These are phyloP conservation scores for Nylanderia fulva DNA, from an alignment of 1,140 invertebrate genomes.

Conservation along the genomic window DNA sequence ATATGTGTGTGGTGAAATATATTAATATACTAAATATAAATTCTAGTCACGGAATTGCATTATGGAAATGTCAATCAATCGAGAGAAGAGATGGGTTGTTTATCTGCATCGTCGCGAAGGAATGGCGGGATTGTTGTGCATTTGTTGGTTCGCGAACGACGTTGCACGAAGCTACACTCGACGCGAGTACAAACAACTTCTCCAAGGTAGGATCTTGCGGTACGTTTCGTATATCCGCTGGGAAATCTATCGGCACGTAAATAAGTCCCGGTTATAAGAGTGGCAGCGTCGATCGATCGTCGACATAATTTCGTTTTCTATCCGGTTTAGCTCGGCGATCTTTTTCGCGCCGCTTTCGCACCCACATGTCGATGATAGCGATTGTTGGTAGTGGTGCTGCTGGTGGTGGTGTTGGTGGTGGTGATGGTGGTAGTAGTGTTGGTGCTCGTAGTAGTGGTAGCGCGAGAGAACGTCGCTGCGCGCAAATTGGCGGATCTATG, in stretches of 20 bases:
- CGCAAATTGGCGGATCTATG: constrained; percentile 55
- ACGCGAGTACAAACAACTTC: constrained; percentile 41
- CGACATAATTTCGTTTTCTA: constrained; percentile 62
- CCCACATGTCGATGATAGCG: neutral
- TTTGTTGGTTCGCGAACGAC: constrained; percentile 24
- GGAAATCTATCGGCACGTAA: constrained; percentile 66
- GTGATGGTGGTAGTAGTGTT: neutral
- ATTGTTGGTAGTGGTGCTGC: neutral
- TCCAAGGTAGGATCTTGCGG: constrained; percentile 30
- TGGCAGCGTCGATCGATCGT: constrained; percentile 47
- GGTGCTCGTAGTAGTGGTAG: neutral
- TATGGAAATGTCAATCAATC: neutral
- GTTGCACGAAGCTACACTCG: constrained; percentile 10
- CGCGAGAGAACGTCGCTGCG: constrained; percentile 17
- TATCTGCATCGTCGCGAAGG: constrained; percentile 25
- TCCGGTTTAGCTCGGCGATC: constrained; percentile 51
- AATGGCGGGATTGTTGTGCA: constrained; percentile 35
- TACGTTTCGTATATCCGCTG: constrained; percentile 52
- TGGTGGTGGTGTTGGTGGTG: neutral
- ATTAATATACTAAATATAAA: constrained; percentile 10
- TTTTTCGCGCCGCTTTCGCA: constrained; percentile 17
- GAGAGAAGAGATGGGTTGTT: neutral
- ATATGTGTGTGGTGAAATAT: no score
- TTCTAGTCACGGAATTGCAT: neutral
- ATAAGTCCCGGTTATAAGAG: constrained; percentile 53